Conservation (phyloP, 2,888 invertebrate species). For the Tolmerus cingulatus region DNA sequence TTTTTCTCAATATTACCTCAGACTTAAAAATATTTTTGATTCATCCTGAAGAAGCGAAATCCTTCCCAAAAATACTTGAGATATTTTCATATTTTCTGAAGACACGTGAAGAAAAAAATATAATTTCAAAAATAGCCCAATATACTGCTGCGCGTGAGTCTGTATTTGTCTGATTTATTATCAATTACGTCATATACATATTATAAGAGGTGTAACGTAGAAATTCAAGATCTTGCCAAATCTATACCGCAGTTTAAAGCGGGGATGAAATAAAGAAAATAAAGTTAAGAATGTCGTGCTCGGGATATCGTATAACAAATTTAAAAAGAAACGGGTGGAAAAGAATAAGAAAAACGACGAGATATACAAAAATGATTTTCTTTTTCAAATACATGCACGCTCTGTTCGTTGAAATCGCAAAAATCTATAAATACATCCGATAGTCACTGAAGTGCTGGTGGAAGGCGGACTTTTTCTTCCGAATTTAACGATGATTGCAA, state of each 20-base stretch:
- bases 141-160: neutral
- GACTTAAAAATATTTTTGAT: neutral
- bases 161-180: conserved; percentile 5
- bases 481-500: neutral
- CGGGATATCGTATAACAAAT: conserved; percentile 45
- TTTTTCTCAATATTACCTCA: neutral
- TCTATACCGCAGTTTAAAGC: conserved; percentile 32
- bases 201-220: conserved; percentile 29
- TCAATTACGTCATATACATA: conserved; percentile 45
- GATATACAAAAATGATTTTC: conserved; percentile 18
- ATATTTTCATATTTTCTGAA: conserved; percentile 25
- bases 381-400: neutral
- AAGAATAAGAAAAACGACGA: neutral
- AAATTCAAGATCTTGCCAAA: conserved; percentile 42
- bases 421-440: neutral
- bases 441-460: neutral
- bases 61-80: neutral
- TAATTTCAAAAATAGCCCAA: conserved; percentile 42
- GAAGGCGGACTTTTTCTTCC: neutral
- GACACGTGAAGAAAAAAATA: conserved; percentile 16
- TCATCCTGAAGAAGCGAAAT: neutral
- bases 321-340: neutral
- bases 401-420: neutral
- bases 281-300: conserved; percentile 4
- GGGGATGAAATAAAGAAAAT: neutral